These are phyloP conservation scores for Lampris incognitus DNA, from an alignment of 2,113 vertebrate genomes.

Conservation along the genomic window DNA sequence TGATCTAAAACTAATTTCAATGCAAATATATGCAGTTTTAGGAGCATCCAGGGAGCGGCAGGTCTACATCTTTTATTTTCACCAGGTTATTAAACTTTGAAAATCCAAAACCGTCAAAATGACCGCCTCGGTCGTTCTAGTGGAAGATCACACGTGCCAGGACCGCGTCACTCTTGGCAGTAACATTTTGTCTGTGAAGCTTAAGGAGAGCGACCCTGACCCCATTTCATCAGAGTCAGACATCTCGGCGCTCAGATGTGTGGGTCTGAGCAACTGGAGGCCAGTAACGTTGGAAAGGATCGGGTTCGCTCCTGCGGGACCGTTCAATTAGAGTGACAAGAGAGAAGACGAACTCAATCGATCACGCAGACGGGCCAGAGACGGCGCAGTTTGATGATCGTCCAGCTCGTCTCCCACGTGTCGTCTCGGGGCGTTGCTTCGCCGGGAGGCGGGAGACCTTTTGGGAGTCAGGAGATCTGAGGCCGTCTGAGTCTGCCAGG, in stretches of 20 bases:
- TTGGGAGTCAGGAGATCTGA: not conserved
- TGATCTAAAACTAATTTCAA: no score
- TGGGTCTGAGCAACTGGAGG: not conserved
- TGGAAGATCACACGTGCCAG: no score
- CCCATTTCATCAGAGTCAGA: constrained; percentile 8
- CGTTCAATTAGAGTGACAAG: constrained; percentile 48
- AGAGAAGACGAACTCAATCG: constrained; percentile 26
- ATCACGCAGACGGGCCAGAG: constrained; percentile 2
- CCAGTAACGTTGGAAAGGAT: constrained; percentile 4
- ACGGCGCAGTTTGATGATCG: no score
- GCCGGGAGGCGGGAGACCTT: not conserved
- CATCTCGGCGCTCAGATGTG: constrained; percentile 27
- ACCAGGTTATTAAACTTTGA: no score
- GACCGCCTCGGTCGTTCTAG: no score
- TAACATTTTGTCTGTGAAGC: not conserved
- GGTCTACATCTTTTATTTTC: no score
- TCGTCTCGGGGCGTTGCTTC: no score
- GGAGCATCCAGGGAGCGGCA: no score
- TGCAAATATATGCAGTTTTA: no score
- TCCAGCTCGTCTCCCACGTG: no score
- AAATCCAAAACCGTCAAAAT: no score
- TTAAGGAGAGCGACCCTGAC: constrained; percentile 22
- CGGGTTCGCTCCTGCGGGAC: constrained; percentile 43
- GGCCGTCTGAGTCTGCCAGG: constrained; percentile 1
- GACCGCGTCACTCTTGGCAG: no score